phyloP scores from a whole-genome alignment of 2,888 invertebrate genomes.

The Pristionchus japonicus region DNA sequence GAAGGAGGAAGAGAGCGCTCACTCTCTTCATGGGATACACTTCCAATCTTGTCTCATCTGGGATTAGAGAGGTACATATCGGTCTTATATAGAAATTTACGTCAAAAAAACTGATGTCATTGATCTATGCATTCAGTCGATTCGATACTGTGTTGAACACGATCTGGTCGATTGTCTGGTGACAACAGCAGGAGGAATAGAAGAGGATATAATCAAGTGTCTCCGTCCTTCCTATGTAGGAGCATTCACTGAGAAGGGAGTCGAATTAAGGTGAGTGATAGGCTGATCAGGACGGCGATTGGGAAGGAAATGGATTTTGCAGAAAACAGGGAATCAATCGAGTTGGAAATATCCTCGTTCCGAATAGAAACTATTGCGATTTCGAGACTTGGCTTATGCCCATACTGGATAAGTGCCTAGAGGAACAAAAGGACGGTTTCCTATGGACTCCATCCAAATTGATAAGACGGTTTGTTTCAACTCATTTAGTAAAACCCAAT shows the following conservation, averaged over 20 bases:
- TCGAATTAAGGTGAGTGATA: constrained; percentile 80
- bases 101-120: not conserved
- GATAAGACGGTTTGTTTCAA: constrained; percentile 78
- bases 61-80: constrained; percentile 84
- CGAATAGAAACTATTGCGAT: constrained; percentile 96
- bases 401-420: constrained; percentile 88
- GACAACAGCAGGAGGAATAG: constrained; percentile 96
- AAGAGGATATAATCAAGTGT: constrained; percentile 99
- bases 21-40: constrained; percentile 97
- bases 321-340: constrained; percentile 85
- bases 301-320: constrained; percentile 23
- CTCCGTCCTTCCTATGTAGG: constrained; percentile 93
- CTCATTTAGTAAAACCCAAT: not conserved
- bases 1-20: constrained; percentile 80
- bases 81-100: too few species aligned
- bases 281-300: too few species aligned
- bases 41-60: constrained; percentile 96
- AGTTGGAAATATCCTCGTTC: constrained; percentile 93
- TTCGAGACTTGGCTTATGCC: constrained; percentile 97
- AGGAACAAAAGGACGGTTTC: constrained; percentile 82
- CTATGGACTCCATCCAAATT: constrained; percentile 94
- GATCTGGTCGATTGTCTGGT: constrained; percentile 92
- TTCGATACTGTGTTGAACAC: constrained; percentile 86
- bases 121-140: constrained; percentile 78
- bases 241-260: constrained; percentile 60